Percentiles rank a stretch among this genome's conserved stretches.
Conservation (phyloP, 1,140 invertebrate genomes). For the Babylonia areolata region DNA sequence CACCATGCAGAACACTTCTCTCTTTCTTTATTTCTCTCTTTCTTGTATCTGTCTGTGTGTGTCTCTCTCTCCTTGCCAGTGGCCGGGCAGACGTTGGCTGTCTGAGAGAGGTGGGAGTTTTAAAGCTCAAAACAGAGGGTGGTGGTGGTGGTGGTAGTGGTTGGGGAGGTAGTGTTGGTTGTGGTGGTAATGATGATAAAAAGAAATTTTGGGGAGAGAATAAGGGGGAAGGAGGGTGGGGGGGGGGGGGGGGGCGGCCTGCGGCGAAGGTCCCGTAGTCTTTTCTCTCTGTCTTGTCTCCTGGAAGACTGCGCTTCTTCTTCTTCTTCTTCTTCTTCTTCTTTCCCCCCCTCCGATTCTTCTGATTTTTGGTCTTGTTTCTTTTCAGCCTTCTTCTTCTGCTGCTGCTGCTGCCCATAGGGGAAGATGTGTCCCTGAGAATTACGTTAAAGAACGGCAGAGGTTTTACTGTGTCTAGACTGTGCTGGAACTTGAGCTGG, state of each 20-base stretch:
- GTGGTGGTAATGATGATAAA: too few relatives aligned
- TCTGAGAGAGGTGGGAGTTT: background rate
- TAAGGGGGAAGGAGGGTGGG: background rate
- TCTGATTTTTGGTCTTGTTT: background rate
- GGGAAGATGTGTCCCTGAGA: background rate
- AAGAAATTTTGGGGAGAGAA: too few relatives aligned
- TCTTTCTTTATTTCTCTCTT: too few relatives aligned
- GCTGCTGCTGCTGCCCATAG: too few relatives aligned
- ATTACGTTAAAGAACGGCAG: background rate
- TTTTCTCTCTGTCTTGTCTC: too few relatives aligned
- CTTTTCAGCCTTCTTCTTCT: too few relatives aligned
- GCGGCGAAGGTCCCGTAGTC: too few relatives aligned
- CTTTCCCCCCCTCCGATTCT: background rate
- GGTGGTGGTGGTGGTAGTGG: background rate
- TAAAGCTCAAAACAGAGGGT: constrained; percentile 2
- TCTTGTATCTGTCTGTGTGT: too few relatives aligned
- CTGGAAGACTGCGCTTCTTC: too few relatives aligned
- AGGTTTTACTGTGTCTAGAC: constrained; percentile 3
- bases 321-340: background rate
- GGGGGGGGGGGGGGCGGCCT: background rate
- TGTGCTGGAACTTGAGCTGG: background rate
- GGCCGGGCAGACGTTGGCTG: constrained; percentile 16
- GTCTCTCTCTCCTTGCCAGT: too few relatives aligned
- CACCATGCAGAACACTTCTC: too few relatives aligned
- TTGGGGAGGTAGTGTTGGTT: too few relatives aligned